Evolutionary conservation across 2,888 invertebrate genomes (phyloP), one percentile per base, ranked within the genome.

Genomic region (Epirrita christyi): DNA sequence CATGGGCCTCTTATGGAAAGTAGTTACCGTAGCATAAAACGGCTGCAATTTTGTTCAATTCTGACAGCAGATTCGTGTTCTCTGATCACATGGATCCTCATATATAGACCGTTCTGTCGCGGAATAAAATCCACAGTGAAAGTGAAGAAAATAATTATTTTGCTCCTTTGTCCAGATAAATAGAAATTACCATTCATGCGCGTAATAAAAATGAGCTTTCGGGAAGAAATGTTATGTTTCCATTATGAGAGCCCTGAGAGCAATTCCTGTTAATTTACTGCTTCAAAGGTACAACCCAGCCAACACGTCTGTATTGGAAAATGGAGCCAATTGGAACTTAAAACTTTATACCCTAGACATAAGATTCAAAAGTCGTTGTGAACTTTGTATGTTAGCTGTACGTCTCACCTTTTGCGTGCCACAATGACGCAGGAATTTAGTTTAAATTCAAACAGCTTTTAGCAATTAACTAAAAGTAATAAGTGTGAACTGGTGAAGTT

Each of bases 261-360:
- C 58, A 48, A 55, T 61, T 58, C n/a, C 14, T 28, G 37, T 32
- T 45, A 55, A 58, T 61, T 59, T 53, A 57, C 45, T 37, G 57
- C 44, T 43, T 13, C 14, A 54, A 36, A 44, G 13, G 45, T 42
- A 43, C 28, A 29, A 8, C 36, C 10, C 10, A 21, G 7, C 42
- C 27, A n/a, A 21, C 2, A 21, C 21, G 21, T 21, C 2, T 4
- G 36, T 28, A 42, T 8, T n/a, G n/a, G n/a, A n/a, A n/a, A 43
- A 29, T 15, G 21, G 10, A n/a, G n/a, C n/a, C n/a, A n/a, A n/a
- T 15, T 15, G 9, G 29, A 43, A 43, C n/a, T 28, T 28, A 37
- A 14, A 42, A 37, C 46, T 28, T 47, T 54, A 37, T 37, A 11
- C 11, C 29, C 4, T 27, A 41, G 27, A 21, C 38, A 14, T 14